phyloP scores from a whole-genome alignment of 2,888 invertebrate genomes.

The Dasypogon diadema region DNA sequence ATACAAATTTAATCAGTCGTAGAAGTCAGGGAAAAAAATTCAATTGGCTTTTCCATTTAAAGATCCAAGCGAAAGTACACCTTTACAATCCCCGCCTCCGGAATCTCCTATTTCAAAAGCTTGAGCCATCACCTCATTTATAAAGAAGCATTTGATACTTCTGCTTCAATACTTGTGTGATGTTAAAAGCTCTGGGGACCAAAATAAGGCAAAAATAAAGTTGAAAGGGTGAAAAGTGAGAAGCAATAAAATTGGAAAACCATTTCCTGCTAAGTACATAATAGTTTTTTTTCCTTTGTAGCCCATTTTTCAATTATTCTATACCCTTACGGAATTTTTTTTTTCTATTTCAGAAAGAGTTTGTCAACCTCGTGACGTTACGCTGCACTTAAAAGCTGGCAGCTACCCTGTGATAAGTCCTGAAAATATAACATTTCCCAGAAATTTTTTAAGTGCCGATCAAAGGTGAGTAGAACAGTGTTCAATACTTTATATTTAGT shows the following conservation, averaged over 20 bases:
- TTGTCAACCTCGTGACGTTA: slow-evolving; percentile 74
- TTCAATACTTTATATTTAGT: no score
- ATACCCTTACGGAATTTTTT: slow-evolving; percentile 27
- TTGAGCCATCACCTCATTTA: slow-evolving; percentile 37
- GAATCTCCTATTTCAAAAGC: slow-evolving; percentile 31
- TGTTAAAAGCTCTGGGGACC: neutral
- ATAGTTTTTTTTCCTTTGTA: neutral
- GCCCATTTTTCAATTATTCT: neutral
- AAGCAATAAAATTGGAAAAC: slow-evolving; percentile 6
- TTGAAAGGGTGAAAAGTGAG: slow-evolving; percentile 30
- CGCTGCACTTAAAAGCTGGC: slow-evolving; percentile 81
- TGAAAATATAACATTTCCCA: slow-evolving; percentile 82
- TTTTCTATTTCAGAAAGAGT: slow-evolving; percentile 69
- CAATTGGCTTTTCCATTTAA: slow-evolving; percentile 19
- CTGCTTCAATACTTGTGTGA: slow-evolving; percentile 2
- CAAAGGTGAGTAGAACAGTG: slow-evolving; percentile 66
- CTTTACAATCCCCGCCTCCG: neutral
- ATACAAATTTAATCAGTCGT: slow-evolving; percentile 47
- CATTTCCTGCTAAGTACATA: neutral
- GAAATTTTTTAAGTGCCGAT: slow-evolving; percentile 72
- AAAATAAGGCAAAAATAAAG: slow-evolving; percentile 20
- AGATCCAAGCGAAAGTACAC: slow-evolving; percentile 2
- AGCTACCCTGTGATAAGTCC: slow-evolving; percentile 87
- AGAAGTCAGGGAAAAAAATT: slow-evolving; percentile 20
- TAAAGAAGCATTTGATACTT: slow-evolving; percentile 30